Evolutionary conservation across 2,797 vertebrate species (phyloP).

Genomic region (Okamejei kenojei): DNA sequence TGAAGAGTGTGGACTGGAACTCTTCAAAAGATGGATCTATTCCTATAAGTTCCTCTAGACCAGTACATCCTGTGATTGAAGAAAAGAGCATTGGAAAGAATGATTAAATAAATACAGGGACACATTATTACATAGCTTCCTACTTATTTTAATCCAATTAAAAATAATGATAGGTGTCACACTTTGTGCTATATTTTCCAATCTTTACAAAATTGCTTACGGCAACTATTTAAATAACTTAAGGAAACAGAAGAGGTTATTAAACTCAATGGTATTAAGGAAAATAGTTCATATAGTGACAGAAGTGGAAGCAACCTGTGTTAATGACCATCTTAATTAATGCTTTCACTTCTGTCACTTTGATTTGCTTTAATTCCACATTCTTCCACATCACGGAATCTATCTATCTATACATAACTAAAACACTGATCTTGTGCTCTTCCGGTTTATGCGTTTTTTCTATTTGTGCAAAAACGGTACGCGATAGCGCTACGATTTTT

Average conservation of each 20-base stretch:
- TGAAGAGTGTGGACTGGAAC: constrained; percentile 82
- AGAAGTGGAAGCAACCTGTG: neutral
- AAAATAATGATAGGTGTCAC: neutral
- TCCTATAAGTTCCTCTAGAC: constrained; percentile 82
- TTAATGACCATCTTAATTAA: neutral
- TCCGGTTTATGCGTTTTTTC: too few relatives aligned
- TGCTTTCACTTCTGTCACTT: neutral
- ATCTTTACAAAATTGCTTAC: neutral
- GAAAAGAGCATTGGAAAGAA: constrained; percentile 27
- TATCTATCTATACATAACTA: too few relatives aligned
- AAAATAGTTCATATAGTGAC: neutral
- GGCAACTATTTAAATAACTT: too few relatives aligned
- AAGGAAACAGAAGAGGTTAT: neutral
- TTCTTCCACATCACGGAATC: neutral
- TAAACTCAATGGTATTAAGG: neutral
- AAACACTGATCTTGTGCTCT: too few relatives aligned
- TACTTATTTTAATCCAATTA: too few relatives aligned
- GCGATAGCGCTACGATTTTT: too few relatives aligned
- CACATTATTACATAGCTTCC: neutral
- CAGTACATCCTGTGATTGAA: constrained; percentile 74
- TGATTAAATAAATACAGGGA: neutral
- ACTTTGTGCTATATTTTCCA: neutral
- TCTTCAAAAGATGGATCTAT: constrained; percentile 75
- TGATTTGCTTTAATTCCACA: too few relatives aligned
- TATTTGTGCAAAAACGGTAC: too few relatives aligned